These are phyloP conservation scores for Keiferia lycopersicella DNA, from an alignment of 2,888 invertebrate species.

Conservation along the genomic window DNA sequence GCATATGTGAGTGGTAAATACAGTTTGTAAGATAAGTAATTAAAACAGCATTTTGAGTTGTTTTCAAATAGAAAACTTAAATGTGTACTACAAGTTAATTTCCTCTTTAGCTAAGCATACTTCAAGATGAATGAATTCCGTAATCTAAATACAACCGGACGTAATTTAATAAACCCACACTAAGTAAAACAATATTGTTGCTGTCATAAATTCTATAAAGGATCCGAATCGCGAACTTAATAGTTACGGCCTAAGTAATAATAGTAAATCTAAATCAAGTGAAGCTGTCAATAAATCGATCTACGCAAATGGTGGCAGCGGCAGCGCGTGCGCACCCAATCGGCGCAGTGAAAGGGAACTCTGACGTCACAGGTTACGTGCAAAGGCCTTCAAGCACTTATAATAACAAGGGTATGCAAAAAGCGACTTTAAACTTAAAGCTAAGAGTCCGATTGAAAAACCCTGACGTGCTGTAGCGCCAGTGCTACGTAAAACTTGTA, in stretches of 20 bases:
- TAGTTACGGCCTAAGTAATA: slow-evolving; percentile 12
- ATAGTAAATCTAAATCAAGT: slow-evolving; percentile 10
- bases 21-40: too few species aligned
- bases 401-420: background rate
- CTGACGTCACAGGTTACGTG: slow-evolving; percentile 58
- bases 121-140: too few species aligned
- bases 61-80: too few species aligned
- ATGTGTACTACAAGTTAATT: too few species aligned
- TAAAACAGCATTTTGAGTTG: too few species aligned
- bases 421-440: background rate
- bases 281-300: slow-evolving; percentile 42
- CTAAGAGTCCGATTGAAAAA: background rate
- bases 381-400: slow-evolving; percentile 27
- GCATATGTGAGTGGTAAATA: too few species aligned
- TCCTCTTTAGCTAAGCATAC: too few species aligned
- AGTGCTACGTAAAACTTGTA: background rate
- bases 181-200: background rate
- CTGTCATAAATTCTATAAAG: background rate
- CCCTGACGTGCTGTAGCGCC: background rate
- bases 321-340: slow-evolving; percentile 47
- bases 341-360: slow-evolving; percentile 70
- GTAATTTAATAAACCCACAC: slow-evolving; percentile 3
- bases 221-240: slow-evolving; percentile 8
- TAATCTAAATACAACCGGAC: background rate
- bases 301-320: slow-evolving; percentile 36